Percentiles rank a stretch among this genome's conserved stretches.
Evolutionary conservation across 2,797 vertebrate species (phyloP).

Genomic region (Sebastes trivittatus): DNA sequence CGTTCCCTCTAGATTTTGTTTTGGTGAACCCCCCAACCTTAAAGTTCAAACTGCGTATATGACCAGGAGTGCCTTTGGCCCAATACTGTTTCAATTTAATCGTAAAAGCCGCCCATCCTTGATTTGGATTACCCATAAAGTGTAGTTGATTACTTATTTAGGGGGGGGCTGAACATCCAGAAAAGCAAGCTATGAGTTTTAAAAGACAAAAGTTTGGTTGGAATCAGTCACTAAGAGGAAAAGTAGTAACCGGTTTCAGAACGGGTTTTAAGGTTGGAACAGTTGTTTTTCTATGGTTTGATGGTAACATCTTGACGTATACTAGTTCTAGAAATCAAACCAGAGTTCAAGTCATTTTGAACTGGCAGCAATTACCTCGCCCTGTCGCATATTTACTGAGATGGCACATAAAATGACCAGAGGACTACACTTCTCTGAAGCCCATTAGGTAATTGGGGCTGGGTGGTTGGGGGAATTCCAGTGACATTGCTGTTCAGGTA

Average conservation of each 20-base stretch:
- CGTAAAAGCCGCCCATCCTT: background rate
- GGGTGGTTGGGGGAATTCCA: constrained; percentile 31
- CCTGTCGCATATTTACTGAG: constrained; percentile 18
- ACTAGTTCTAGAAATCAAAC: background rate
- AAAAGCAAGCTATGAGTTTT: background rate
- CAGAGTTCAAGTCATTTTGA: constrained; percentile 10
- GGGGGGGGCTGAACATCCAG: background rate
- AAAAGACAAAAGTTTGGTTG: background rate
- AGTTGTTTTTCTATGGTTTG: background rate
- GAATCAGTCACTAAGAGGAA: background rate
- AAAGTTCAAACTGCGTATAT: too few relatives aligned
- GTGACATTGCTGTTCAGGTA: constrained; percentile 45
- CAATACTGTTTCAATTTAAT: background rate
- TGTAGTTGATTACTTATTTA: background rate
- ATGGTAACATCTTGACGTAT: background rate
- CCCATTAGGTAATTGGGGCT: constrained; percentile 48
- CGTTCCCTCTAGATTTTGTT: too few relatives aligned
- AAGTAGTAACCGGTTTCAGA: background rate
- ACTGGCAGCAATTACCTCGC: constrained; percentile 20
- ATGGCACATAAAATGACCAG: constrained; percentile 13
- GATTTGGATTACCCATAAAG: background rate
- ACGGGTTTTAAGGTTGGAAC: background rate
- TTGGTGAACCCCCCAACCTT: background rate
- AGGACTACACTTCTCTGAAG: constrained; percentile 26
- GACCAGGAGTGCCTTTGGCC: background rate